These are phyloP conservation scores for Columba livia DNA, from an alignment of 2,113 vertebrate species.

Conservation along the genomic window DNA sequence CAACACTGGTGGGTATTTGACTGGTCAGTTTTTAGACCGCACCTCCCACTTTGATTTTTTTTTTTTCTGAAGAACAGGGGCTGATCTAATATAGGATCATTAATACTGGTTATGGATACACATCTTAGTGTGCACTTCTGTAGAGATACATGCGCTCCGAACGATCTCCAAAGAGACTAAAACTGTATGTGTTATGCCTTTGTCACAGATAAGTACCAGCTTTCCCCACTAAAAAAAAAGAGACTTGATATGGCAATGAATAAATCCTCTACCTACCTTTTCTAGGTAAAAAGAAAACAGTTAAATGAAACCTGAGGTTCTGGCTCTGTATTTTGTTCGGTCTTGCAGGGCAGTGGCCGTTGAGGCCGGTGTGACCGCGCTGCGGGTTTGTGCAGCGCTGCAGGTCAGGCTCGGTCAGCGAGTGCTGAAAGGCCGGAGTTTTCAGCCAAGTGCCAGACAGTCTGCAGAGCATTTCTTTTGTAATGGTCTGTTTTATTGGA, in stretches of 20 bases:
- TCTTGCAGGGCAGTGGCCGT: not conserved
- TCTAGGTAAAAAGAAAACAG: not conserved
- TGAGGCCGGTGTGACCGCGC: not conserved
- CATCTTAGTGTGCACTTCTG: not conserved
- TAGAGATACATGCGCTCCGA: not conserved
- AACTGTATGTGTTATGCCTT: not conserved
- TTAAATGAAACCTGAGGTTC: not conserved
- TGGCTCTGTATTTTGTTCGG: not conserved
- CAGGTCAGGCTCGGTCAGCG: not conserved
- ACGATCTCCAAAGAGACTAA: not conserved
- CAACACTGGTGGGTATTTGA: not conserved
- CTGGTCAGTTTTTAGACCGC: not conserved
- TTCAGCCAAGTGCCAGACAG: not conserved
- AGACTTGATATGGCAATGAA: not conserved
- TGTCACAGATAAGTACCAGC: not conserved
- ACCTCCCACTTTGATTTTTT: not conserved
- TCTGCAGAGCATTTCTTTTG: not conserved
- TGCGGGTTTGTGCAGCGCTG: not conserved
- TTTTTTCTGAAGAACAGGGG: not conserved
- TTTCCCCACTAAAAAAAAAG: not conserved
- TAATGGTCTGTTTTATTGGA: not conserved
- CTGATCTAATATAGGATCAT: not conserved
- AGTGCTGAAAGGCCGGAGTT: not conserved
- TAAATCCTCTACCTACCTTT: not conserved
- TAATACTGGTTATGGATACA: not conserved